Conservation (phyloP, 2,113 vertebrate genomes). For the Chaetops frenatus region DNA sequence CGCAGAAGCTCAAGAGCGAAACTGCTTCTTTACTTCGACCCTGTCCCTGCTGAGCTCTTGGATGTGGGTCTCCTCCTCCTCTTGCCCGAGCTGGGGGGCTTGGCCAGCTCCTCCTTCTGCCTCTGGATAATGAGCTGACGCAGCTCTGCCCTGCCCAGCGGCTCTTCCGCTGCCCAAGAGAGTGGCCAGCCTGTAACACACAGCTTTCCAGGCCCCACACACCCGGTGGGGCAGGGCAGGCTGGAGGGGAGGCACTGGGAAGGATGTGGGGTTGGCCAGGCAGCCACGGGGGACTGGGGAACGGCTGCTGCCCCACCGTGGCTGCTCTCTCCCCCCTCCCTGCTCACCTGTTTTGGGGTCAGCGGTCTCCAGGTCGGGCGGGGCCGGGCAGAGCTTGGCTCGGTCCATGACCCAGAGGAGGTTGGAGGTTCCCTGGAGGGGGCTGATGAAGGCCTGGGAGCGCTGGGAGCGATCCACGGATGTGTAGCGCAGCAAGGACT, state of each 20-base stretch:
- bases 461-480: background rate
- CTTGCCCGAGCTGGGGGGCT: rapidly evolving
- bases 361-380: background rate
- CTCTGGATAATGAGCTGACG: background rate
- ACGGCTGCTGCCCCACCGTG: rapidly evolving
- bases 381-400: background rate
- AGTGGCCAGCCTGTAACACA: rapidly evolving
- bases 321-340: background rate
- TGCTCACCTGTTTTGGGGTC: slow-evolving; percentile 16
- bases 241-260: background rate
- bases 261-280: rapidly evolving
- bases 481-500: background rate
- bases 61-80: background rate
- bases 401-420: background rate
- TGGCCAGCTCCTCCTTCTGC: background rate
- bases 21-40: background rate
- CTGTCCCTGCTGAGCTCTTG: rapidly evolving
- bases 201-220: rapidly evolving
- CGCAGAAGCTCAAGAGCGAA: background rate
- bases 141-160: background rate
- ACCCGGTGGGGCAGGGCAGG: background rate
- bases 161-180: slow-evolving; percentile 18
- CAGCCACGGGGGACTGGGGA: rapidly evolving
- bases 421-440: background rate
- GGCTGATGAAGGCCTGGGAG: background rate